Conservation (phyloP, 1,140 invertebrate species). For the Bombus waltoni region DNA sequence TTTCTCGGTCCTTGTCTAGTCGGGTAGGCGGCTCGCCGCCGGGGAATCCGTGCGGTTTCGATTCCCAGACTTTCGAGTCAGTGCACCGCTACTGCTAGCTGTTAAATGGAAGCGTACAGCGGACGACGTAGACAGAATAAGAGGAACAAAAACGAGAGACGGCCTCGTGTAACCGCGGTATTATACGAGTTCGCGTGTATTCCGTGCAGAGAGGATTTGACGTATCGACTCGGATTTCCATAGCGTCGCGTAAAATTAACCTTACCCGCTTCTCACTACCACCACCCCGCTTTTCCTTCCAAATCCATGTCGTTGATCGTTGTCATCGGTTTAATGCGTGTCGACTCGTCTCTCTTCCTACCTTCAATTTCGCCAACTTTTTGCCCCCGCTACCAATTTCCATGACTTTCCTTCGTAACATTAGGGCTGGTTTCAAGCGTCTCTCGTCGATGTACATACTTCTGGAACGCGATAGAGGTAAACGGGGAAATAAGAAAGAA, state of each 20-base stretch:
- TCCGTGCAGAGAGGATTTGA: constrained; percentile 46
- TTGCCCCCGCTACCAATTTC: no score
- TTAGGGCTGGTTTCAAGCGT: not conserved
- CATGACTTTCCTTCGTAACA: not conserved
- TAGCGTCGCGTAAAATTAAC: constrained; percentile 48
- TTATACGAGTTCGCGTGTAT: constrained; percentile 46
- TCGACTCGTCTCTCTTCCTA: not conserved
- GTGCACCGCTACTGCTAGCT: constrained; percentile 47
- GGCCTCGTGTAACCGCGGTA: constrained; percentile 43
- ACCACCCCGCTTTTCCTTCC: no score
- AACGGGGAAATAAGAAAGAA: not conserved
- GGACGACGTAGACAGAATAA: constrained; percentile 66
- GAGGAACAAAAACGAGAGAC: constrained; percentile 59
- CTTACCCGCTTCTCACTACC: not conserved
- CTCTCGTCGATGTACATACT: not conserved
- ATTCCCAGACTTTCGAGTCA: constrained; percentile 52
- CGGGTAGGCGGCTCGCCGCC: constrained; percentile 15
- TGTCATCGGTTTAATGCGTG: constrained; percentile 10
- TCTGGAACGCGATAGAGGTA: not conserved
- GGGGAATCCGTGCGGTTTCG: constrained; percentile 46
- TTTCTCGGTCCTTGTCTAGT: constrained; percentile 34
- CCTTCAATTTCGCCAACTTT: not conserved
- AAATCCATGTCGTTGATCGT: constrained; percentile 25
- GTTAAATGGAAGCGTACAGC: constrained; percentile 63
- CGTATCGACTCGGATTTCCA: constrained; percentile 56